phyloP scores from a whole-genome alignment of 2,797 vertebrate species.

The Percopsis omiscomaycus region DNA sequence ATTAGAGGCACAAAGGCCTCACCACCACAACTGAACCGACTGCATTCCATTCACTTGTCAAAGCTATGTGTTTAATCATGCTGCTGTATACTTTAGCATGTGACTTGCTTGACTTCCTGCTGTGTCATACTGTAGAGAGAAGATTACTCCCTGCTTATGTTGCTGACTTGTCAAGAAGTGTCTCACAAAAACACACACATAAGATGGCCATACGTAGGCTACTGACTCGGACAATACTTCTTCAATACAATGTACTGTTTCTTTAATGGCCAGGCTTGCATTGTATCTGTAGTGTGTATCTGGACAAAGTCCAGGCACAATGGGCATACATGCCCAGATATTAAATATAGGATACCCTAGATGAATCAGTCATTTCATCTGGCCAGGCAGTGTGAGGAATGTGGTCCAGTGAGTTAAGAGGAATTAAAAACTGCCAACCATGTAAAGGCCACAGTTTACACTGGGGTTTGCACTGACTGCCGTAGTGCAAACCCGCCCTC shows the following conservation, averaged over 20 bases:
- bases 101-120: neutral
- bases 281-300: no score
- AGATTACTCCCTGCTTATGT: slow-evolving; percentile 12
- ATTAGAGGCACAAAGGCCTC: slow-evolving; percentile 32
- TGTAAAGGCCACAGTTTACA: no score
- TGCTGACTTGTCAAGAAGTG: neutral
- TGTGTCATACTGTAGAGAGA: neutral
- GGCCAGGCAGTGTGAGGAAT: no score
- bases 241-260: neutral
- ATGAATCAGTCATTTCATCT: no score
- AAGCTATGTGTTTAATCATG: slow-evolving; percentile 4
- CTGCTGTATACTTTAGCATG: neutral
- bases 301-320: no score
- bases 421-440: no score
- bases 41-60: slow-evolving; percentile 54
- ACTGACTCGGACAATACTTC: neutral
- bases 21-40: slow-evolving; percentile 56
- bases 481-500: no score
- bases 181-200: neutral
- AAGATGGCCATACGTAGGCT: neutral
- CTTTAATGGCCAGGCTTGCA: no score
- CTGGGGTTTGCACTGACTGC: no score
- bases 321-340: no score
- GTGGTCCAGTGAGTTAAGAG: no score
- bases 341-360: no score